phyloP scores from a whole-genome alignment of 1,140 invertebrate species.

The Conus betulinus region DNA sequence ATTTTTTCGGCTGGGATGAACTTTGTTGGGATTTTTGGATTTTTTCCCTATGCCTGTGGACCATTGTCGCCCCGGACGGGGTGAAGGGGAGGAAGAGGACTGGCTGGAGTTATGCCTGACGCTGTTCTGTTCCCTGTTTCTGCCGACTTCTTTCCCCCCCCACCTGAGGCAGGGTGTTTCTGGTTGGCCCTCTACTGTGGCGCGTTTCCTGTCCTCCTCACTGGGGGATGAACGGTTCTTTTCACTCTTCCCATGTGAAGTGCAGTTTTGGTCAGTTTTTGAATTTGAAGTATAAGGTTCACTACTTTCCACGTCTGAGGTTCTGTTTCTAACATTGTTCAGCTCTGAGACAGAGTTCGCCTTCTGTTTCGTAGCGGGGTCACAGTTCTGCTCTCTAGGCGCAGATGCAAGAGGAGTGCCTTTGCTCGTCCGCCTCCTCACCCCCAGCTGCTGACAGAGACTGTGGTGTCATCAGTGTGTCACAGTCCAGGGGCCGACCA shows the following conservation, averaged over 20 bases:
- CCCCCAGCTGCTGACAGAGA: neutral
- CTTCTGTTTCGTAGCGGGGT: too few relatives aligned
- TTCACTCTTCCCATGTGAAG: neutral
- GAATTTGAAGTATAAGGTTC: too few relatives aligned
- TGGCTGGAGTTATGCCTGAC: neutral
- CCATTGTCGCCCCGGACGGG: neutral
- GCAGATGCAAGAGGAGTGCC: neutral
- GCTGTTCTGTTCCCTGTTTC: neutral
- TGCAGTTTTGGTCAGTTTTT: too few relatives aligned
- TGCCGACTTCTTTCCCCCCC: neutral
- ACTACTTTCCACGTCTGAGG: too few relatives aligned
- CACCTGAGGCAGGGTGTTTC: too few relatives aligned
- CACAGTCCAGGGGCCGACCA: neutral
- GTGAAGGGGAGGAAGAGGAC: neutral
- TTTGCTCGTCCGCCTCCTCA: neutral
- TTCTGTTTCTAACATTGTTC: too few relatives aligned
- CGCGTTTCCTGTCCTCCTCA: neutral
- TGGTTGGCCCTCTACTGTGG: neutral
- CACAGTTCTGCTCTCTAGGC: neutral
- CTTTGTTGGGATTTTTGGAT: slow-evolving; percentile 1
- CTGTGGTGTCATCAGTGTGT: neutral
- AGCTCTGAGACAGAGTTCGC: too few relatives aligned
- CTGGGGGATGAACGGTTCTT: neutral
- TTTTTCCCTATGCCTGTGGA: neutral
- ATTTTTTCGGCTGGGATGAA: neutral